Evolutionary conservation across 2,797 vertebrate species (phyloP), one percentile per base, ranked within the genome.

Genomic region (Pachyuromys duprasi): DNA sequence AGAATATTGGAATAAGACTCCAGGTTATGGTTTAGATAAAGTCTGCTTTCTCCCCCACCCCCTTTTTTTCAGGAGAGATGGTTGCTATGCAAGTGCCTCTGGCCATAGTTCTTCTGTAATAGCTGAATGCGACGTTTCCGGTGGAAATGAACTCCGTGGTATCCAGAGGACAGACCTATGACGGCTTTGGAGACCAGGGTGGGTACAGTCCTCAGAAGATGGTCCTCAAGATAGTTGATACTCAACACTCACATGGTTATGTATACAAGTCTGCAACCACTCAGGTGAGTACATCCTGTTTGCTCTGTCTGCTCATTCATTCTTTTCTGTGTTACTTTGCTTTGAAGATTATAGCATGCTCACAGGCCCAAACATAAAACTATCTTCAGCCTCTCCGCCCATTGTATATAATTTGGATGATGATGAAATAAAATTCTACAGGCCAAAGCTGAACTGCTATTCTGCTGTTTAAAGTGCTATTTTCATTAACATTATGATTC

Each of bases 401-500:
- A 62, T 84, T 94, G 70, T 31, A 67, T 31, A 67, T 55, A 24
- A 67, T 74, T n/a, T 82, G 20, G 7, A 78, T 18, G 81, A 49
- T 8, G 8, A 76, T 93, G 3, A 60, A 62, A 57, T 14, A 28
- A 0, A 2, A 53, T 45, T 86, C 55, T n/a, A 26, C 9, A 65
- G 57, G 1, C 92, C 39, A 63, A 5, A 91, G 15, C 7, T 72
- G 12, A 89, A 81, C 57, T 3, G 7, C 0, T 49, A 70, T 84
- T 42, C n/a, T 3, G 83, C 31, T 69, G 45, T 57, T 75, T 26
- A 81, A 83, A 55, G 1, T 45, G 67, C 26, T 45, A 26, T n/a
- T n/a, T n/a, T 72, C 93, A 96, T 86, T 96, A 72, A 89, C 76
- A 62, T 67, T 95, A 86, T 49, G 86, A 95, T 89, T 69, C 72